Base-by-base conservation (phyloP, 2,113 vertebrate species). In the Hydrochoerus hydrochaeris region DNA sequence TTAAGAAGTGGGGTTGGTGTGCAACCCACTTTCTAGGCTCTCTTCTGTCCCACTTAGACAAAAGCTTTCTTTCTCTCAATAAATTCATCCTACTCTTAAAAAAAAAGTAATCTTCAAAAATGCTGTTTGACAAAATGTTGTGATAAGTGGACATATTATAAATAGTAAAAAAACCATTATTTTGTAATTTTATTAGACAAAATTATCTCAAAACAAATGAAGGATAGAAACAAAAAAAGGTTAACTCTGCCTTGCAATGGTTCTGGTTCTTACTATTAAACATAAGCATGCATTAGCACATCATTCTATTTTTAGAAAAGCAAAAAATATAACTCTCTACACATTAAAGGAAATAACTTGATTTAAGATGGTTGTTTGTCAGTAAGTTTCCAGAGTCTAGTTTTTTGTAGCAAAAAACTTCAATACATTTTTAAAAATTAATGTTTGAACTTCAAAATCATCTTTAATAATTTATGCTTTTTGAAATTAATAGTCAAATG, bases 291-390 rank as follows among this genome's bases (percentile, higher is more conserved):
- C 93, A 80, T 78, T 97, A 96, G 88, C 93, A 97, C 41, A 85
- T 84, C 95, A 58, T 96, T 92, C 93, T 85, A 83, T 97, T 97
- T 97, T 97, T 97, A 95, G 95, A 94, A 95, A 92, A 94, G 94
- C 49, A 83, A 96, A 93, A 90, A 85, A 58, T 95, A 62, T n/a
- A 97, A 78, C 84, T 94, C 30, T 96, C 26, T 96, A 92, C 22
- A 94, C 86, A 96, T 96, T 69, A 83, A 95, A 80, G 54, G n/a
- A 96, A 93, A 75, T 92, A 96, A 88, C 77, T 89, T 97, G 86
- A 28, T 90, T 87, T 65, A 52, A 91, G 49, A 90, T 88, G 62
- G 26, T 69, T 96, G 95, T 97, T 94, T 97, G 73, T 94, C 69
- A 90, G 93, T 96, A 92, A 90, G 69, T 96, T 97, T 95, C 57